These are phyloP conservation scores for Sesia bembeciformis DNA, from an alignment of 2,888 invertebrate species.

Conservation along the genomic window DNA sequence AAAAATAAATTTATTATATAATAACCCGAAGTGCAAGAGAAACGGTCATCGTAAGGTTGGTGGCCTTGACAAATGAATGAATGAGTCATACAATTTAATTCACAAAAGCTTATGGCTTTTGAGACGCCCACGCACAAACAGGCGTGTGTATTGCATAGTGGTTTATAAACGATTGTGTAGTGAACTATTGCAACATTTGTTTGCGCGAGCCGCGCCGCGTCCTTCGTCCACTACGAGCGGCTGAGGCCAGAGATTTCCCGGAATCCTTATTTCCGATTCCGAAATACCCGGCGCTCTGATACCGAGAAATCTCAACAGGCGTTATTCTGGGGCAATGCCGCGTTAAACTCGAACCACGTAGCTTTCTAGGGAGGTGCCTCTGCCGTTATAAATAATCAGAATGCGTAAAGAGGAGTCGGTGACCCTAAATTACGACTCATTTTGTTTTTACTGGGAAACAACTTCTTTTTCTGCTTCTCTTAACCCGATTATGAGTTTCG, in stretches of 20 bases:
- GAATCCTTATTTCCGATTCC: conserved; percentile 71
- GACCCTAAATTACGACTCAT: conserved; percentile 41
- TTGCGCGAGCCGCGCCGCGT: conserved; percentile 14
- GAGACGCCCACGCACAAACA: too few species aligned
- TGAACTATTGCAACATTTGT: too few species aligned
- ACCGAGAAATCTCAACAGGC: conserved; percentile 59
- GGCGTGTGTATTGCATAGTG: too few species aligned
- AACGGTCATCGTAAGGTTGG: too few species aligned
- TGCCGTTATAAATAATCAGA: conserved; percentile 62
- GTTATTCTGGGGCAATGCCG: conserved; percentile 66
- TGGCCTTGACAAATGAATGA: too few species aligned
- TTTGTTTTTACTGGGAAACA: conserved; percentile 23
- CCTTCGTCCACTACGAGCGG: conserved; percentile 26
- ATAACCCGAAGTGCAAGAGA: too few species aligned
- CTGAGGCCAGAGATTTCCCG: conserved; percentile 59
- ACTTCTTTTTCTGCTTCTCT: conserved; percentile 11
- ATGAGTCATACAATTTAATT: too few species aligned
- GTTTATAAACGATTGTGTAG: too few species aligned
- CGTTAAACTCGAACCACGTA: conserved; percentile 62
- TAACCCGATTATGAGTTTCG: background rate
- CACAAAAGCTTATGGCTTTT: too few species aligned
- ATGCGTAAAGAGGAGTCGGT: conserved; percentile 56
- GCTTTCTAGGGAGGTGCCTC: conserved; percentile 53
- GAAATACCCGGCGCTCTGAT: conserved; percentile 58
- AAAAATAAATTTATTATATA: too few species aligned